Percentiles rank a stretch among this genome's conserved stretches.
These are phyloP conservation scores for Rhopalosiphum padi DNA, from an alignment of 1,140 invertebrate genomes.

Conservation along the genomic window DNA sequence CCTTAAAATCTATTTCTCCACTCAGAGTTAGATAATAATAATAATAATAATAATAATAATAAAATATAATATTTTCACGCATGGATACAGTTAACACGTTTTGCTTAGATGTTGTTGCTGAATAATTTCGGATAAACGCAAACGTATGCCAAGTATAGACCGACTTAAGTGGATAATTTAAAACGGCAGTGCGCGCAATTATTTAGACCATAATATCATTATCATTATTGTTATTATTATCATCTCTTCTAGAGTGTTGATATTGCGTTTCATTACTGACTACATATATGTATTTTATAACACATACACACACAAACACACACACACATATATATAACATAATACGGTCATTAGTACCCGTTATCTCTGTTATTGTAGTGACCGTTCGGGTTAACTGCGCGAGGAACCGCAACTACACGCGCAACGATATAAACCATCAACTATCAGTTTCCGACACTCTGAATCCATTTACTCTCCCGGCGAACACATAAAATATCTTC, in stretches of 20 bases:
- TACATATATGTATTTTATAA: background rate
- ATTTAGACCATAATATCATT: background rate
- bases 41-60: slow-evolving; percentile 10
- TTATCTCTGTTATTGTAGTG: background rate
- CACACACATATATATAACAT: background rate
- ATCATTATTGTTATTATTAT: background rate
- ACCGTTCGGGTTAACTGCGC: background rate
- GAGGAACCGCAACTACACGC: background rate
- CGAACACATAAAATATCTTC: background rate
- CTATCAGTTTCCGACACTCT: background rate
- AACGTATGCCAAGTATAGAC: background rate
- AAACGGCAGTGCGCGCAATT: background rate
- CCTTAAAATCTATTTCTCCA: background rate
- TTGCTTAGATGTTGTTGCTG: background rate
- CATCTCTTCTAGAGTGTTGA: background rate
- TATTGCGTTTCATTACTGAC: background rate
- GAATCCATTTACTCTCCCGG: background rate
- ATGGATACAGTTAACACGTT: background rate
- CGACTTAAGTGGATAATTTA: background rate
- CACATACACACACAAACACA: no score
- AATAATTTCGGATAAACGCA: background rate
- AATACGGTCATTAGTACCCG: background rate
- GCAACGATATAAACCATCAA: background rate
- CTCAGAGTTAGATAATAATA: background rate
- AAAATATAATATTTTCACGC: background rate